Base-by-base conservation (phyloP, 2,888 invertebrate genomes). In the Coleophora flavipennella region DNA sequence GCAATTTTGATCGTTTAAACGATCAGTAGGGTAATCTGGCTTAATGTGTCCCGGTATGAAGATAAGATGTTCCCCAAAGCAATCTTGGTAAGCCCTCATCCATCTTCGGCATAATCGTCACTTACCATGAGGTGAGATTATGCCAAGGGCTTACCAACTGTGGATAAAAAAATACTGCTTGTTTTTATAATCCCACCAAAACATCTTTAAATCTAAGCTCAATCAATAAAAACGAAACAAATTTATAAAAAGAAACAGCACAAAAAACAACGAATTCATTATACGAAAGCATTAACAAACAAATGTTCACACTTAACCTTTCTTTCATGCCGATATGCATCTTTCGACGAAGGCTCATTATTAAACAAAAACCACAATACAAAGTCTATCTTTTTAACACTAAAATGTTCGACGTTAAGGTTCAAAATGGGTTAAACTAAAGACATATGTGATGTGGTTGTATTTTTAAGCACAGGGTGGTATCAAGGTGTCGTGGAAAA, bases 291-390 rank as follows among this genome's bases (percentile, higher is more conserved):
- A 79, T 81, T 80, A 77, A 80, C 80, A 78, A 81, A 83, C 83
- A 81, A 81, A 81, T 81, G 81, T 81, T 81, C 77, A 81, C 83
- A 81, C 80, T 81, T 80, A 80, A 81, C 81, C 79, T 81, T 77
- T 78, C 78, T 79, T 76, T 74, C 64, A 61, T 62, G 57, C 61
- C 61, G 79, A 79, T 79, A 78, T 73, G 70, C 70, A 81, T 79
- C 80, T 77, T 66, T 71, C 62, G 70, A 67, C 70, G 75, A 71
- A 69, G 67, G 62, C 68, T 80, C 75, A 79, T 78, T 80, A 80
- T 76, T 71, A 71, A 65, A 51, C 29, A 29, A 49, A 57, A 47
- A 55, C 66, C 49, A 47, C 52, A 10, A 51, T 55, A 43, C 14
- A 20, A 20, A 20, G 3, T 20, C 20, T 6, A 6, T 20, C 20